Evolutionary conservation across 2,113 vertebrate species (phyloP).

Genomic region (Lathamus discolor): DNA sequence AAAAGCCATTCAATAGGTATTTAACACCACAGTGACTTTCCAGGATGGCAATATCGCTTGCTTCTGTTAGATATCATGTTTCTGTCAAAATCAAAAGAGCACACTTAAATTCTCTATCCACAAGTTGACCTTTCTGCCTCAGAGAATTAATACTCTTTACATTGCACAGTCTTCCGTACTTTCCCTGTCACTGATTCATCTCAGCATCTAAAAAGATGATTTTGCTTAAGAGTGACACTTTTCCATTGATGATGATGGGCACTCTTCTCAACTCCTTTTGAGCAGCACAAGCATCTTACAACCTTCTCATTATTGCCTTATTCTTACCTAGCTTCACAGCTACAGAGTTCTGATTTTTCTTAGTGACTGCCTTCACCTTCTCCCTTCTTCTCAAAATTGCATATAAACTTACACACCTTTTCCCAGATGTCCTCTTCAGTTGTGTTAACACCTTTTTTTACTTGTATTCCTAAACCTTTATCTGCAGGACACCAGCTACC

Average conservation of each 20-base stretch:
- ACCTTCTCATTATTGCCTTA: background rate
- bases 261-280: background rate
- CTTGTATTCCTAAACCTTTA: background rate
- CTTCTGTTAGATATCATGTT: background rate
- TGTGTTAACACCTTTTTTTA: background rate
- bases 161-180: background rate
- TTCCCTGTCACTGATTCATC: background rate
- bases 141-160: background rate
- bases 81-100: slow-evolving; percentile 1
- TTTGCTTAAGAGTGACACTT: background rate
- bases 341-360: background rate
- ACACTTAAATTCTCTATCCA: background rate
- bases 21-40: slow-evolving; percentile 9
- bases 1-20: slow-evolving; percentile 35
- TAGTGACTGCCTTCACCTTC: background rate
- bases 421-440: background rate
- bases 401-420: background rate
- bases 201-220: background rate
- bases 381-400: background rate
- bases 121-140: background rate
- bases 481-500: background rate
- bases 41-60: background rate
- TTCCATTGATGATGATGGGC: background rate
- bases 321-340: background rate
- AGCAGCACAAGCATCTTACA: background rate